Evolutionary conservation across 2,797 vertebrate species (phyloP).

Genomic region (Cossypha caffra): DNA sequence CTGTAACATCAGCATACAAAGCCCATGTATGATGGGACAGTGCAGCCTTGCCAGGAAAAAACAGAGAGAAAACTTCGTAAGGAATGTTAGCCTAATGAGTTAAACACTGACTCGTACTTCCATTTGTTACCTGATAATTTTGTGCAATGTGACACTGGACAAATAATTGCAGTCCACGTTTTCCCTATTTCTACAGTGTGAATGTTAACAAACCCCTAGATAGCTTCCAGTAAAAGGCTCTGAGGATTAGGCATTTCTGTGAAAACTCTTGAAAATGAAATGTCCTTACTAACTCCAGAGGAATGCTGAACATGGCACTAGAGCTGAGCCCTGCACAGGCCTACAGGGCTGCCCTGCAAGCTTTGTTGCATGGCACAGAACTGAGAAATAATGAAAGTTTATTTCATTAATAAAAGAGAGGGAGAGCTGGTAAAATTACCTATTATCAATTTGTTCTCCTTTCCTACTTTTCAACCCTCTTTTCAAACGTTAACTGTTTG

Average conservation of each 20-base stretch:
- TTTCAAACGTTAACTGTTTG: not conserved
- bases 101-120: not conserved
- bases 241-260: not conserved
- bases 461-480: not conserved
- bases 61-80: not conserved
- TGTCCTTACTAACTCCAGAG: not conserved
- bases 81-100: not conserved
- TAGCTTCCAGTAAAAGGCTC: not conserved
- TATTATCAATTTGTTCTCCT: not conserved
- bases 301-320: not conserved
- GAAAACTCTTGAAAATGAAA: not conserved
- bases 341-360: not conserved
- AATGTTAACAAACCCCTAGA: not conserved
- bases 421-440: not conserved
- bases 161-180: not conserved
- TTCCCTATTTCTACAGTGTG: not conserved
- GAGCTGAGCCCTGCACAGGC: not conserved
- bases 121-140: not conserved
- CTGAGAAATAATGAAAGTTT: not conserved
- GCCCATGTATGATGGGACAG: not conserved
- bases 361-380: not conserved
- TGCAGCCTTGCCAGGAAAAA: not conserved
- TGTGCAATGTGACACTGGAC: not conserved
- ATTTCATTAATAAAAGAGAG: no score
- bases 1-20: not conserved